phyloP scores from a whole-genome alignment of 2,888 invertebrate genomes.

The Pterostichus niger region DNA sequence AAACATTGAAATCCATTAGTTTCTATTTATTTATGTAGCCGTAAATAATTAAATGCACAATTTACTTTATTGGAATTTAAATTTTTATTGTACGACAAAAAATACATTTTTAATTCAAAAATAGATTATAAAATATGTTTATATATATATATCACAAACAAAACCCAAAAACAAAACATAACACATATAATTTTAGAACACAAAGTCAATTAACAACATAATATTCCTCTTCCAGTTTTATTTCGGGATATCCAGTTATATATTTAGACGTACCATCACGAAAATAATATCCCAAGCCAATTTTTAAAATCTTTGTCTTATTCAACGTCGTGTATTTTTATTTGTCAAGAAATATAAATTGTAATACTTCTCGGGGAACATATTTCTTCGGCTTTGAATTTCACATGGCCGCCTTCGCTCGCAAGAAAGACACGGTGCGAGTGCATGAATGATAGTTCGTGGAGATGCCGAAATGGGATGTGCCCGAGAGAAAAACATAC shows the following conservation, averaged over 20 bases:
- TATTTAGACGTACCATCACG: conserved; percentile 1
- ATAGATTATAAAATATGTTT: background rate
- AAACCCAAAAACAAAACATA: background rate
- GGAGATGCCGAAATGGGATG: conserved; percentile 55
- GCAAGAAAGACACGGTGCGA: conserved; percentile 7
- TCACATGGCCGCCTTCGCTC: conserved; percentile 8
- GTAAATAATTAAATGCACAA: conserved; percentile 14
- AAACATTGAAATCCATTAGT: background rate
- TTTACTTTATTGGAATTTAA: background rate
- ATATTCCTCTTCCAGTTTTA: background rate
- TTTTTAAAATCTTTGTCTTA: conserved; percentile 63
- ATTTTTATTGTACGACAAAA: conserved; percentile 11
- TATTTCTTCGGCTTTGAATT: conserved; percentile 61
- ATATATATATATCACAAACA: conserved; percentile 10
- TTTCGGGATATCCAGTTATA: background rate
- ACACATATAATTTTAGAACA: background rate
- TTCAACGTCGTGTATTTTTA: conserved; percentile 59
- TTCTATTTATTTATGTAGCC: conserved; percentile 5
- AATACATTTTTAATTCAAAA: background rate
- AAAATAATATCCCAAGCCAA: conserved; percentile 41
- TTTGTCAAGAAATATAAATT: conserved; percentile 62
- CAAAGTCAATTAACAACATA: conserved; percentile 3
- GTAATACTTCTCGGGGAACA: conserved; percentile 55
- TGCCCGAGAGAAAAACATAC: conserved; percentile 48
- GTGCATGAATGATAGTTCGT: conserved; percentile 61